Conservation (phyloP, 1,140 invertebrate species). For the Vollenhovia emeryi region DNA sequence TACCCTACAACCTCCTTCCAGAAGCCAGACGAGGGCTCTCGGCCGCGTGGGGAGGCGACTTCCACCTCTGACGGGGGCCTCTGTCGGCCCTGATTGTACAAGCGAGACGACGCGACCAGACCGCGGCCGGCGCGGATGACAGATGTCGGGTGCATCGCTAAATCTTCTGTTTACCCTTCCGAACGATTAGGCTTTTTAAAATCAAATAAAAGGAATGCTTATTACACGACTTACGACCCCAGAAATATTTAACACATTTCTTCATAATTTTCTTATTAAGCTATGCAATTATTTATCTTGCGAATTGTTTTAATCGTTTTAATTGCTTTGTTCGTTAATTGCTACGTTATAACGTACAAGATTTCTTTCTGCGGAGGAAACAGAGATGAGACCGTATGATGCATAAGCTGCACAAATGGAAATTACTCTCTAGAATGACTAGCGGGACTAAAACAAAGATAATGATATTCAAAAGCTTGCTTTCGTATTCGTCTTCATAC, state of each 20-base stretch:
- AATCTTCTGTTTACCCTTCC: neutral
- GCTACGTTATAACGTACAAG: neutral
- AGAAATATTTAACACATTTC: neutral
- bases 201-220: neutral
- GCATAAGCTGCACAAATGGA: neutral
- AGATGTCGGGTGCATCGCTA: constrained; percentile 15
- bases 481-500: constrained; percentile 70
- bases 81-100: constrained; percentile 12
- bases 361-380: neutral
- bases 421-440: constrained; percentile 52
- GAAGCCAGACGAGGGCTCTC: constrained; percentile 72
- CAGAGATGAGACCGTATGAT: neutral
- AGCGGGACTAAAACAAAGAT: constrained; percentile 75
- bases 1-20: constrained; percentile 76
- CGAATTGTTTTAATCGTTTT: neutral
- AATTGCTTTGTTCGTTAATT: neutral
- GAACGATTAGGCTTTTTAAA: neutral
- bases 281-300: neutral
- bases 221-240: neutral
- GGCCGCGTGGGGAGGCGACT: constrained; percentile 52
- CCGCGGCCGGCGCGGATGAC: constrained; percentile 5
- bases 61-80: constrained; percentile 35
- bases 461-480: constrained; percentile 83
- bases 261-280: neutral
- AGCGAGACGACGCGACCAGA: constrained; percentile 44